Base-by-base conservation (phyloP, 2,797 vertebrate species). In the Cuculus canorus region DNA sequence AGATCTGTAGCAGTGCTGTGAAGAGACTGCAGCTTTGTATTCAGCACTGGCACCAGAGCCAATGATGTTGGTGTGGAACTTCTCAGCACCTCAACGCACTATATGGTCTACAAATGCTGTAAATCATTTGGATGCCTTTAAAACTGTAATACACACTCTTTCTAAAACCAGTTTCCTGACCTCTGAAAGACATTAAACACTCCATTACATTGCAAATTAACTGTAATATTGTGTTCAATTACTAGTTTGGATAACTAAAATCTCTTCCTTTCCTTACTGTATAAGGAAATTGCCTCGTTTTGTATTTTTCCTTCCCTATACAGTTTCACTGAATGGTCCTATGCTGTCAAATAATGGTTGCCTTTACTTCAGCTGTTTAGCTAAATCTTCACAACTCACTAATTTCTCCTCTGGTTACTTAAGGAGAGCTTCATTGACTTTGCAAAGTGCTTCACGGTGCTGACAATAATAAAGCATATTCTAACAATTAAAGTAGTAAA, bases 141-240 rank as follows among this genome's bases (percentile, higher is more conserved):
- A 72, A 81, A 75, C 23, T 59, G 41, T 86, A 82, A 76, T 61
- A 43, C 4, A 9, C 16, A 21, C 22, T 88, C 72, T 68, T 88
- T 60, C 65, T 89, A 92, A 94, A 92, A 75, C 24, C 35, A 91
- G n/a, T 64, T 86, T 93, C 79, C 93, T 92, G 77, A 88, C 88
- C 59, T 72, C 66, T 61, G 54, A 84, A 96, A 92, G 70, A 80
- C 70, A 90, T 90, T 90, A 95, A 91, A 63, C 77, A 81, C 61
- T 57, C 65, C 61, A 90, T 94, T 91, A 79, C 76, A 28, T 47
- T 5, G 4, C 88, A 83, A 91, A 90, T 95, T 93, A 93, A 81
- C 86, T 91, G 87, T 69, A 88, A 84, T 10, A 3, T 30, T 61
- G 57, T 54, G 52, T 86, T 86, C 90, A 57, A 81, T 76, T 32